Evolutionary conservation across 1,140 invertebrate species (phyloP).

Genomic region (Ridgeia piscesae): DNA sequence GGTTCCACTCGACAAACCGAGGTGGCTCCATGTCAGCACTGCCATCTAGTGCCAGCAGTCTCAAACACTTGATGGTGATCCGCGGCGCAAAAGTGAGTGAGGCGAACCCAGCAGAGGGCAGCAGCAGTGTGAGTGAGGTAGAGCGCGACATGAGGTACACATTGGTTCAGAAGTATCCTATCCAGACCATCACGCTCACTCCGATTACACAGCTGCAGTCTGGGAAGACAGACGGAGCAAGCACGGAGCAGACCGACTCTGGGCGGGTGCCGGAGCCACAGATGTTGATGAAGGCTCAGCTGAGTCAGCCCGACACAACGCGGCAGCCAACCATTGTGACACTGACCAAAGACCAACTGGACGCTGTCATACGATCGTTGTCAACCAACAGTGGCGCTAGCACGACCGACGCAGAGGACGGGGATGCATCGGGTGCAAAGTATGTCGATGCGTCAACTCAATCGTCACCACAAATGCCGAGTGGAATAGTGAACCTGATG

Average conservation of each 20-base stretch:
- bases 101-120: neutral
- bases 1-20: neutral
- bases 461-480: slow-evolving; percentile 38
- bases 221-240: neutral
- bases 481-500: neutral
- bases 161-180: neutral
- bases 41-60: neutral
- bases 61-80: neutral
- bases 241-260: neutral
- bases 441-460: slow-evolving; percentile 20
- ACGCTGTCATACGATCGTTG: slow-evolving; percentile 2
- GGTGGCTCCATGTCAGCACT: neutral
- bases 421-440: neutral
- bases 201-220: neutral
- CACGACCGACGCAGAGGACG: neutral
- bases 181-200: slow-evolving; percentile 1
- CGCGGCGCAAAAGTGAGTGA: neutral
- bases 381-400: neutral
- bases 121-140: neutral
- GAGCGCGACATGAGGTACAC: neutral
- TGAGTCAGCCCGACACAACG: neutral
- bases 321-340: neutral
- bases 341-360: slow-evolving; percentile 19
- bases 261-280: neutral
- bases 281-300: neutral